These are phyloP conservation scores for Pachyrhynchus sulphureomaculatus DNA, from an alignment of 1,140 invertebrate species.

Conservation along the genomic window DNA sequence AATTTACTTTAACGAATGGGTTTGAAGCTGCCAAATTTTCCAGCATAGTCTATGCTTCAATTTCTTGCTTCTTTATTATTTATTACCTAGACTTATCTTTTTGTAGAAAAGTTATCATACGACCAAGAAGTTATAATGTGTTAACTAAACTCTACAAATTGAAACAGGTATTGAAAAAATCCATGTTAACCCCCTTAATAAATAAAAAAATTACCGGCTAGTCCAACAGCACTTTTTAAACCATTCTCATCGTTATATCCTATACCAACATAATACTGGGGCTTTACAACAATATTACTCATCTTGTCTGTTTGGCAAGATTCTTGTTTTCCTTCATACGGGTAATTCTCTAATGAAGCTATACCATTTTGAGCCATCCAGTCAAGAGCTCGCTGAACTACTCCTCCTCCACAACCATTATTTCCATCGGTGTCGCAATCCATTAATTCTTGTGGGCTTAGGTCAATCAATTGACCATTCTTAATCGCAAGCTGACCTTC, in stretches of 20 bases:
- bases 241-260: slow-evolving; percentile 51
- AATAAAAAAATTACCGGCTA: too few species aligned
- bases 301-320: slow-evolving; percentile 12
- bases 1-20: too few species aligned
- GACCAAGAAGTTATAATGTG: too few species aligned
- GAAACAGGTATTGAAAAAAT: too few species aligned
- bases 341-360: slow-evolving; percentile 30
- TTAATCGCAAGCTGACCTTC: slow-evolving; percentile 93
- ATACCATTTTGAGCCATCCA: slow-evolving; percentile 55
- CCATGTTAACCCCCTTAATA: too few species aligned
- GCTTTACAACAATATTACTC: background rate
- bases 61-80: too few species aligned
- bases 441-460: slow-evolving; percentile 96
- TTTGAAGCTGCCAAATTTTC: too few species aligned
- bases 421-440: slow-evolving; percentile 77
- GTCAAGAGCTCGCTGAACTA: slow-evolving; percentile 28
- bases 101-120: too few species aligned
- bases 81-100: too few species aligned
- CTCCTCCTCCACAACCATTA: slow-evolving; percentile 29
- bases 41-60: too few species aligned
- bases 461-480: slow-evolving; percentile 76
- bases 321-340: slow-evolving; percentile 26
- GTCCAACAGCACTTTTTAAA: slow-evolving; percentile 54
- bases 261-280: background rate
- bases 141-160: too few species aligned